Evolutionary conservation across 92 coral and sea anemone species (phyloP).

Genomic region (Pocillopora grandis): DNA sequence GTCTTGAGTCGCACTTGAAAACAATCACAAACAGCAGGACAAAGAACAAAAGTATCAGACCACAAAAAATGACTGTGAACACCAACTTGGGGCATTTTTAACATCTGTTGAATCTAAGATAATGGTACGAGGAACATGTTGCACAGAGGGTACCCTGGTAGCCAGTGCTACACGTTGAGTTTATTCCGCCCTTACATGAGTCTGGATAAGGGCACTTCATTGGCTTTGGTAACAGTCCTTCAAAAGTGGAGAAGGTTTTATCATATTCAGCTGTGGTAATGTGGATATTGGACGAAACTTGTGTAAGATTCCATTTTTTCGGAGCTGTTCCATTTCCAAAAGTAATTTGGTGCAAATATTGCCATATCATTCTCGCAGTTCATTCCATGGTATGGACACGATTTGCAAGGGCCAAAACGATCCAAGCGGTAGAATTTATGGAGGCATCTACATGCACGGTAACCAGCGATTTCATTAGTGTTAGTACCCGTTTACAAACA

Average conservation of each 20-base stretch:
- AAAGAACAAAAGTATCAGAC: slow-evolving; percentile 37
- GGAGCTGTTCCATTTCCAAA: slow-evolving; percentile 43
- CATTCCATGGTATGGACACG: slow-evolving; percentile 36
- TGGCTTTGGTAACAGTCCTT: slow-evolving; percentile 13
- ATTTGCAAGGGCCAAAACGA: slow-evolving; percentile 46
- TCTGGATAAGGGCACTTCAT: slow-evolving; percentile 40
- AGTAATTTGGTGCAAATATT: slow-evolving; percentile 31
- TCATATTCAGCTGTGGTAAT: slow-evolving; percentile 1
- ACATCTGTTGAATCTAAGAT: slow-evolving; percentile 43
- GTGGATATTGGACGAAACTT: slow-evolving; percentile 14
- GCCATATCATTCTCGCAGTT: slow-evolving; percentile 38
- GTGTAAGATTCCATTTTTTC: background rate
- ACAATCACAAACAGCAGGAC: slow-evolving; percentile 30
- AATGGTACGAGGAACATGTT: slow-evolving; percentile 18
- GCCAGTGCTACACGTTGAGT: slow-evolving; percentile 39
- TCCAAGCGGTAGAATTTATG: slow-evolving; percentile 45
- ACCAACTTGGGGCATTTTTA: slow-evolving; percentile 39
- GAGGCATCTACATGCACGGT: slow-evolving; percentile 15
- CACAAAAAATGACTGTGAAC: slow-evolving; percentile 39
- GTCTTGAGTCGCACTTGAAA: slow-evolving; percentile 41
- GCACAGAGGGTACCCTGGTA: slow-evolving; percentile 54
- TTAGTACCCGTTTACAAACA: no score
- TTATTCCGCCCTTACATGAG: slow-evolving; percentile 48
- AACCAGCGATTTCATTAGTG: slow-evolving; percentile 3
- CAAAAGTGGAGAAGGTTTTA: slow-evolving; percentile 4